Percentiles rank a stretch among this genome's conserved stretches.
phyloP scores from a whole-genome alignment of 2,797 vertebrate species.

The Spinibarbus caldwelli region DNA sequence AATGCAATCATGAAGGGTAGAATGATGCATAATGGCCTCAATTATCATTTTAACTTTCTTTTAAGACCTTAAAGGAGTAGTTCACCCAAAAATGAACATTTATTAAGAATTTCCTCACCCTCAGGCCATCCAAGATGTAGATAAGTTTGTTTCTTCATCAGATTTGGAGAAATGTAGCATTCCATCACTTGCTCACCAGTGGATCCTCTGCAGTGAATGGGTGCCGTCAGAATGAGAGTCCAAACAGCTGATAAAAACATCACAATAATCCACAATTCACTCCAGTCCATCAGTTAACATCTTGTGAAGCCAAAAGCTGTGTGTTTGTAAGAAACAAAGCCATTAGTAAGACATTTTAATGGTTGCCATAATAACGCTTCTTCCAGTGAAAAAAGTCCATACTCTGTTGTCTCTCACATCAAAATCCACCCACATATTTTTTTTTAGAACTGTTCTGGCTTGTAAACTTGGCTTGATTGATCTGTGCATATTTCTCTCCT shows the following conservation, averaged over 20 bases:
- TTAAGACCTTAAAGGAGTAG: neutral
- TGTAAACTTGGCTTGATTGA: neutral
- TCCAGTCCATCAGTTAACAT: neutral
- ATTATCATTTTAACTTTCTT: neutral
- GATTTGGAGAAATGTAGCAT: neutral
- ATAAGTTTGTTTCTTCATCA: neutral
- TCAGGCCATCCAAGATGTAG: too few relatives aligned
- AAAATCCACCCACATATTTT: neutral
- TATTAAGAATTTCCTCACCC: too few relatives aligned
- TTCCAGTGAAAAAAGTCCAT: neutral
- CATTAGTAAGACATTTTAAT: neutral
- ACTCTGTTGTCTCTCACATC: neutral
- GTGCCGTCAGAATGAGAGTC: slow-evolving; percentile 4
- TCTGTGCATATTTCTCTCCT: neutral
- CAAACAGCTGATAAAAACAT: neutral
- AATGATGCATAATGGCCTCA: neutral
- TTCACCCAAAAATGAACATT: neutral
- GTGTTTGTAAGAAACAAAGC: neutral
- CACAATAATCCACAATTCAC: neutral
- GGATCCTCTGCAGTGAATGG: neutral
- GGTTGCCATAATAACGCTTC: neutral
- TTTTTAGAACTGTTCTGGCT: neutral
- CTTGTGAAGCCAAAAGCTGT: neutral
- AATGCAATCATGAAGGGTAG: neutral
- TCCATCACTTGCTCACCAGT: neutral